Conservation (phyloP, 2,113 vertebrate genomes). For the Microcebus griseorufus region DNA sequence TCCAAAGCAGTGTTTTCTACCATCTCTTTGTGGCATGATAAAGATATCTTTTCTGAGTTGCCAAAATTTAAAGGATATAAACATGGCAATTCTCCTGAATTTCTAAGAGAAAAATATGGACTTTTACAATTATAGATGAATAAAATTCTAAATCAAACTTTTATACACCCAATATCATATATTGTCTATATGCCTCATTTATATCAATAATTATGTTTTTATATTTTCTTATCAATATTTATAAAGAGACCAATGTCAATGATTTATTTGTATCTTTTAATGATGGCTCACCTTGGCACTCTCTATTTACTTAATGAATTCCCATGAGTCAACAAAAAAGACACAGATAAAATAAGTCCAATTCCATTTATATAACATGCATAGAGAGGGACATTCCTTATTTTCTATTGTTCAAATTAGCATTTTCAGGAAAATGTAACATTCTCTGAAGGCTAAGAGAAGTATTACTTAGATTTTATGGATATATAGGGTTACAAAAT, state of each 20-base stretch:
- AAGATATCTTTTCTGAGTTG: neutral
- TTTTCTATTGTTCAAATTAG: neutral
- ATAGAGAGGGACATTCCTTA: neutral
- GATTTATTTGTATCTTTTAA: neutral
- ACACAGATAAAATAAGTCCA: constrained; percentile 42
- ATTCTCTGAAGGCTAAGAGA: neutral
- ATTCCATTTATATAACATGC: neutral
- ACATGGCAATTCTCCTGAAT: neutral
- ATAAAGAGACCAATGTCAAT: neutral
- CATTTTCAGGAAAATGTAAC: neutral
- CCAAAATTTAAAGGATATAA: neutral
- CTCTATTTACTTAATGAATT: constrained; percentile 26
- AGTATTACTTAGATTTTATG: neutral
- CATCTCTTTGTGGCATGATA: neutral
- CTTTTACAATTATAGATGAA: neutral
- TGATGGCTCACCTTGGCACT: neutral
- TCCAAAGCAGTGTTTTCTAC: neutral
- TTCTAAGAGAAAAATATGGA: neutral
- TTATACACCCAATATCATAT: neutral
- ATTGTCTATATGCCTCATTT: neutral
- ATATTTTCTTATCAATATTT: neutral
- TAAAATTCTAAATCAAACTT: neutral
- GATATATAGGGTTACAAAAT: neutral
- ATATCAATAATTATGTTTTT: neutral
- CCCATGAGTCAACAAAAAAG: neutral